Percentiles rank a stretch among this genome's conserved stretches.
Conservation (phyloP, 2,797 vertebrate genomes). For the Cynodonichthys magdalenae region DNA sequence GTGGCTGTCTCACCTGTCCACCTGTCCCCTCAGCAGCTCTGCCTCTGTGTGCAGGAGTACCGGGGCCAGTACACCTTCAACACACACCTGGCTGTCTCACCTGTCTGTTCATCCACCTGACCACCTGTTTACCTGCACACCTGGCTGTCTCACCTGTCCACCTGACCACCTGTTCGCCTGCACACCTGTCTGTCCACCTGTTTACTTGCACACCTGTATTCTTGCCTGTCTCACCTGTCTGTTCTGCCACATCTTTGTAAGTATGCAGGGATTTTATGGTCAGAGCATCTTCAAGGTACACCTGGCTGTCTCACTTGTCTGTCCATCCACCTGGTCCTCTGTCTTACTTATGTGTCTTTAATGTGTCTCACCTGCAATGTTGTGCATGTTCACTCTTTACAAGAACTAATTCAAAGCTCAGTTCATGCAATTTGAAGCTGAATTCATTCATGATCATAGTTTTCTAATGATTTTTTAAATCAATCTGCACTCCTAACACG, state of each 20-base stretch:
- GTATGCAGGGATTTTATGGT: slow-evolving; percentile 62
- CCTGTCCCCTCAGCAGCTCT: slow-evolving; percentile 78
- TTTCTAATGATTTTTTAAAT: too few species aligned
- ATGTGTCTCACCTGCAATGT: too few species aligned
- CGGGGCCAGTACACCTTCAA: slow-evolving; percentile 81
- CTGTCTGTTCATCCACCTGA: slow-evolving; percentile 16
- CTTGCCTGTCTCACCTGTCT: slow-evolving; percentile 23
- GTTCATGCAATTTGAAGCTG: too few species aligned
- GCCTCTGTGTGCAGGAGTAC: slow-evolving; percentile 65
- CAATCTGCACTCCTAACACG: too few species aligned
- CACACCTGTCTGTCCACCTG: slow-evolving; percentile 5
- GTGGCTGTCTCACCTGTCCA: slow-evolving; percentile 21
- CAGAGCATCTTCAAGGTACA: slow-evolving; percentile 74
- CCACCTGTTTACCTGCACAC: slow-evolving; percentile 20
- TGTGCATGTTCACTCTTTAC: too few species aligned
- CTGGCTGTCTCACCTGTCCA: background rate
- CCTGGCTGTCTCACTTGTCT: slow-evolving; percentile 37
- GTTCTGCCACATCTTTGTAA: slow-evolving; percentile 69
- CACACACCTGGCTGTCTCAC: slow-evolving; percentile 33
- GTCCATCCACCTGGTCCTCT: slow-evolving; percentile 21
- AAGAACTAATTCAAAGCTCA: too few species aligned
- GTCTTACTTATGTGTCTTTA: background rate
- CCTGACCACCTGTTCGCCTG: background rate
- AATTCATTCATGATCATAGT: too few species aligned
- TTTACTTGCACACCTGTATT: background rate